phyloP scores from a whole-genome alignment of 2,797 vertebrate genomes.

The Galago senegalensis region DNA sequence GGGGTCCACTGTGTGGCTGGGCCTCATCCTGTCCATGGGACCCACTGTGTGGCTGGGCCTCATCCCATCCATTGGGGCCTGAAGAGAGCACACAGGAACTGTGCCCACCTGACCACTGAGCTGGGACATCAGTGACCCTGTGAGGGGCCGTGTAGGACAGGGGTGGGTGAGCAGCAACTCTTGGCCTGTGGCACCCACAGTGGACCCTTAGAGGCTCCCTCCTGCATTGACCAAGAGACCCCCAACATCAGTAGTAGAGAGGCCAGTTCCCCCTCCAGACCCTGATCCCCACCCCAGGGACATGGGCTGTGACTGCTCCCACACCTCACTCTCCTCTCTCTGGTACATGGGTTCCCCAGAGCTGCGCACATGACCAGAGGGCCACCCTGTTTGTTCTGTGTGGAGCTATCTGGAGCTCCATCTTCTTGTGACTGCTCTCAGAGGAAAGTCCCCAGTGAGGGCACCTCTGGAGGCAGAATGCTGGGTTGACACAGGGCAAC shows the following conservation, averaged over 20 bases:
- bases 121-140: neutral
- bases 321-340: neutral
- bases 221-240: too few species aligned
- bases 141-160: neutral
- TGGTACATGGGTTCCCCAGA: neutral
- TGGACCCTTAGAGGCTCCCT: too few species aligned
- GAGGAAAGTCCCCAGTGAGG: neutral
- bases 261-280: neutral
- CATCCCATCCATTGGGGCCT: neutral
- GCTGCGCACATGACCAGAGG: fast-evolving
- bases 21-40: too few species aligned
- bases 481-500: neutral
- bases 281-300: too few species aligned
- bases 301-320: neutral
- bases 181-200: neutral
- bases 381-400: fast-evolving
- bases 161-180: neutral
- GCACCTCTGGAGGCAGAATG: neutral
- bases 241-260: neutral
- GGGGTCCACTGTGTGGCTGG: too few species aligned
- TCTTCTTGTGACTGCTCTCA: neutral
- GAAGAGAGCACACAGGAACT: neutral
- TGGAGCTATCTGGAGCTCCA: fast-evolving
- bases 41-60: neutral
- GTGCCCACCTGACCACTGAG: too few species aligned